Percentiles rank a stretch among this genome's conserved stretches.
Evolutionary conservation across 2,113 vertebrate species (phyloP).

Genomic region (Calonectris borealis): DNA sequence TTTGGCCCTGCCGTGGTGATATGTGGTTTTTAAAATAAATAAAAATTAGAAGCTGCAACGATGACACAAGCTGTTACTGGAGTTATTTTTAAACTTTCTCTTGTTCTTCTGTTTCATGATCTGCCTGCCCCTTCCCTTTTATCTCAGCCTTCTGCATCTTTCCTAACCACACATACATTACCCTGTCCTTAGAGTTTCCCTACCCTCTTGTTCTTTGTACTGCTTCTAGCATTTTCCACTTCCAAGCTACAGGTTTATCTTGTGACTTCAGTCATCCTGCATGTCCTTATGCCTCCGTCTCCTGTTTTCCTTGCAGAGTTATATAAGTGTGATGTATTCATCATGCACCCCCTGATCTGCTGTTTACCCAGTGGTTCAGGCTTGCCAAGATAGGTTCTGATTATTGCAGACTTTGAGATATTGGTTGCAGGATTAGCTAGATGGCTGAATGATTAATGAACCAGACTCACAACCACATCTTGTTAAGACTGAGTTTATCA

Average conservation of each 20-base stretch:
- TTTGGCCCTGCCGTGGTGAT: not conserved
- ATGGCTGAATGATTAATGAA: not conserved
- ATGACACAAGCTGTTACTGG: not conserved
- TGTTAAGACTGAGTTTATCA: slow-evolving; percentile 16
- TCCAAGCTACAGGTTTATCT: not conserved
- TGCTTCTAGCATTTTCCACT: not conserved
- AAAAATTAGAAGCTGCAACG: not conserved
- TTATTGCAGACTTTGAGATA: not conserved
- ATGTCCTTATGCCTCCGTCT: not conserved
- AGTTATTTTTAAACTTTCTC: not conserved
- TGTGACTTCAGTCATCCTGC: not conserved
- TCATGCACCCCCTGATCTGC: not conserved
- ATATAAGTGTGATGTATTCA: not conserved
- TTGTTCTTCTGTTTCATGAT: not conserved
- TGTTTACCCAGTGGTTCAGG: not conserved
- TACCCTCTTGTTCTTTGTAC: not conserved
- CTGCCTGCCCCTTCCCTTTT: not conserved
- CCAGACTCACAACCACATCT: not conserved
- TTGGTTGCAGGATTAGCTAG: not conserved
- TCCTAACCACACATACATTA: accelerated
- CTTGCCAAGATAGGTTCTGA: not conserved
- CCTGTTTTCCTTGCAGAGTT: not conserved
- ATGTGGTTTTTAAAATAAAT: not conserved
- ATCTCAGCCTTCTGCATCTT: not conserved
- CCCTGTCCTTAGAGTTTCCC: not conserved